phyloP scores from a whole-genome alignment of 2,797 vertebrate species.

The Nasua narica region DNA sequence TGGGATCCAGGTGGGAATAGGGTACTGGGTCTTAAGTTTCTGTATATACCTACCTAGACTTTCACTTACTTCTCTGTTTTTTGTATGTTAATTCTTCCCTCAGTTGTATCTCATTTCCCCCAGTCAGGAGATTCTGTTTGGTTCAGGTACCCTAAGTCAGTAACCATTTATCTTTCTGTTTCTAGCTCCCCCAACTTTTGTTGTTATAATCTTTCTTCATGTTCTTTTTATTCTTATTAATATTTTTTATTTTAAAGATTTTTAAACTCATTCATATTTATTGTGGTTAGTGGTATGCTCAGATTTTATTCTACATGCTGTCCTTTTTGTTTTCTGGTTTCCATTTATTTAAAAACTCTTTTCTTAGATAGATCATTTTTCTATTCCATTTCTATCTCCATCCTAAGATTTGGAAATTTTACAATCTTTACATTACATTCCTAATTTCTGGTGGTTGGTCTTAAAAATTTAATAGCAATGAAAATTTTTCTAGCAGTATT shows the following conservation, averaged over 20 bases:
- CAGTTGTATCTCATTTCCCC: neutral
- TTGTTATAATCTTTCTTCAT: neutral
- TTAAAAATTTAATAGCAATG: neutral
- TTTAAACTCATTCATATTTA: neutral
- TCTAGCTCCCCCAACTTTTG: neutral
- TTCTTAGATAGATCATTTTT: neutral
- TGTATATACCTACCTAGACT: neutral
- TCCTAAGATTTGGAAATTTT: neutral
- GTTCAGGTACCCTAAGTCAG: neutral
- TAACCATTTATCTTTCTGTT: slow-evolving; percentile 15
- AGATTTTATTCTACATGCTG: neutral
- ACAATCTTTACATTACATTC: neutral
- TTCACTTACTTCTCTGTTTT: neutral
- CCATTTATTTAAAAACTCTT: neutral
- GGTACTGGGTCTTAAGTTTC: neutral
- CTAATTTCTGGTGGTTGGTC: neutral
- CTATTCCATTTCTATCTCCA: neutral
- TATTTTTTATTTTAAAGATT: neutral
- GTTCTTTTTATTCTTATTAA: neutral
- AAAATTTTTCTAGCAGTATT: neutral
- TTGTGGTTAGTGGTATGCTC: neutral
- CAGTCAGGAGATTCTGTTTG: neutral
- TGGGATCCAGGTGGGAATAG: neutral
- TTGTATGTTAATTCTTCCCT: neutral
- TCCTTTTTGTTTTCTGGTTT: slow-evolving; percentile 17